These are phyloP conservation scores for Diplodus sargus DNA, from an alignment of 2,797 vertebrate genomes.

Conservation along the genomic window DNA sequence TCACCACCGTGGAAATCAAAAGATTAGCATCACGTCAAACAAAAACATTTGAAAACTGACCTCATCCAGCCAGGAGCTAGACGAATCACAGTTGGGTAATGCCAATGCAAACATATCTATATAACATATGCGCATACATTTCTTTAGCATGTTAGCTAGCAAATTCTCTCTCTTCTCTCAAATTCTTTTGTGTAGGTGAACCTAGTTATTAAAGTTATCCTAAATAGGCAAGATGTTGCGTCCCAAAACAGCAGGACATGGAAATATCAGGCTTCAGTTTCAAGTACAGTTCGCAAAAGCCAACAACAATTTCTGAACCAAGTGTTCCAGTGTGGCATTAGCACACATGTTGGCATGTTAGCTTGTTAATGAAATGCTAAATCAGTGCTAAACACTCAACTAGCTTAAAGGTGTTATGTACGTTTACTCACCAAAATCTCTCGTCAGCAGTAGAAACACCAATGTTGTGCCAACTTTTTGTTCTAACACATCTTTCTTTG, in stretches of 20 bases:
- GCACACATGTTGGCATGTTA: not conserved
- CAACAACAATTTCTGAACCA: no score
- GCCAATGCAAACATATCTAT: not conserved
- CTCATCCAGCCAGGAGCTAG: not conserved
- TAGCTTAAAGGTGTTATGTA: no score
- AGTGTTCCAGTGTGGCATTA: not conserved
- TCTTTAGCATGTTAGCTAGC: not conserved
- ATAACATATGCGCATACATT: no score
- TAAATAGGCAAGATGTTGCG: fast-evolving
- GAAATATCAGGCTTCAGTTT: no score
- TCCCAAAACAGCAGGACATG: not conserved
- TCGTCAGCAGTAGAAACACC: no score
- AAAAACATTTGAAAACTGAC: not conserved
- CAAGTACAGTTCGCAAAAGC: no score
- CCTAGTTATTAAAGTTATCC: no score
- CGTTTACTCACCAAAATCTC: no score
- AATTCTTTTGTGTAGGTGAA: not conserved
- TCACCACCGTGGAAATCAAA: not conserved
- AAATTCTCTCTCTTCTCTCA: not conserved
- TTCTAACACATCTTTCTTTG: no score
- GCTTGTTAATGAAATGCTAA: not conserved
- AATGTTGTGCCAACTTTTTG: no score
- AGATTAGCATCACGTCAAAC: not conserved
- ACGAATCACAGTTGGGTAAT: not conserved
- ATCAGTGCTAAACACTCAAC: no score